Percentiles rank a stretch among this genome's conserved stretches.
These are phyloP conservation scores for Ectropis grisescens DNA, from an alignment of 1,140 invertebrate species.

Conservation along the genomic window DNA sequence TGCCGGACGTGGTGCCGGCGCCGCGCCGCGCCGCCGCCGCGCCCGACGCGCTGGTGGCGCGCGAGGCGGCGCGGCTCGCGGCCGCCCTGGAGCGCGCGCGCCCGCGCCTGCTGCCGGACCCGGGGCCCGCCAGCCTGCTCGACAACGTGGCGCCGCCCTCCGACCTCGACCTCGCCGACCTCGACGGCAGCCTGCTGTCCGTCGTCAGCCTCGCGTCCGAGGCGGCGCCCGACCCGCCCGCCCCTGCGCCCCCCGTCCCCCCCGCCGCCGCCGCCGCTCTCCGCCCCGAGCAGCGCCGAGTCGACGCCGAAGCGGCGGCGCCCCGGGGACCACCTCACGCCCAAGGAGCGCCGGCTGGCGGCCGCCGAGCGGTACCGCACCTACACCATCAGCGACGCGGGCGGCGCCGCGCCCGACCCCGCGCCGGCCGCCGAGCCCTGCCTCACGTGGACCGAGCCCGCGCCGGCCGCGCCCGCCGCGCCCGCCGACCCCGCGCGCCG, in stretches of 20 bases:
- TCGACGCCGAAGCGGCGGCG: constrained; percentile 77
- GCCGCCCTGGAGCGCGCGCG: no score
- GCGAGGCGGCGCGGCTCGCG: constrained; percentile 77
- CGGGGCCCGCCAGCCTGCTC: constrained; percentile 71
- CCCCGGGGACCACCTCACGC: constrained; percentile 72
- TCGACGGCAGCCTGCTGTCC: constrained; percentile 86
- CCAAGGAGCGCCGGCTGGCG: constrained; percentile 80
- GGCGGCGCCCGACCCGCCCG: constrained; percentile 84
- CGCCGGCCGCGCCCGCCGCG: constrained; percentile 54
- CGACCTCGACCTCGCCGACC: constrained; percentile 83
- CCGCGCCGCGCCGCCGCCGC: constrained; percentile 41
- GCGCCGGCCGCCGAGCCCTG: constrained; percentile 29
- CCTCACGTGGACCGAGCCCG: constrained; percentile 52
- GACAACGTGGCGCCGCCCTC: constrained; percentile 88
- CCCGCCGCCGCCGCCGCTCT: constrained; percentile 64
- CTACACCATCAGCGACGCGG: constrained; percentile 78
- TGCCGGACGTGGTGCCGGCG: constrained; percentile 36
- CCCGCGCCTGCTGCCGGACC: constrained; percentile 60
- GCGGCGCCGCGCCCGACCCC: constrained; percentile 68
- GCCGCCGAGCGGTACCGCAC: constrained; percentile 84
- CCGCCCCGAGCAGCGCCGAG: constrained; percentile 76
- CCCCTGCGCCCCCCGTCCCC: constrained; percentile 78
- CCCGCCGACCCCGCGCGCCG: constrained; percentile 35
- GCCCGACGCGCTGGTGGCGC: constrained; percentile 81
- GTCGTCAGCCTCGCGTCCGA: constrained; percentile 87